phyloP scores from a whole-genome alignment of 1,140 invertebrate genomes.

The Glossosoma conforme region DNA sequence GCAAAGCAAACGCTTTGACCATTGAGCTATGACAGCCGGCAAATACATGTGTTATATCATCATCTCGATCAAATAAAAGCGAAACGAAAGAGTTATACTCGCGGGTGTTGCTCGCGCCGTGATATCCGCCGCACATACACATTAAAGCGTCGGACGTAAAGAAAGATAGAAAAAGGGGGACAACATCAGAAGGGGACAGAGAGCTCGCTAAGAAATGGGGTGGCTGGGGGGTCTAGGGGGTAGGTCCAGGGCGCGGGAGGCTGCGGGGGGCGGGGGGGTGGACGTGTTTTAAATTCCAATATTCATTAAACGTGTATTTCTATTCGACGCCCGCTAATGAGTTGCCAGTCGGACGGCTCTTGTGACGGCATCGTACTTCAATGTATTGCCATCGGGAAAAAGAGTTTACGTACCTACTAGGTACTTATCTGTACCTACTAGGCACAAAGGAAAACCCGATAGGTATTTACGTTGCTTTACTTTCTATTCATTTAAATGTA shows the following conservation, averaged over 20 bases:
- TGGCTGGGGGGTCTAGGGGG: slow-evolving; percentile 4
- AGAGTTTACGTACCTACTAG: slow-evolving; percentile 28
- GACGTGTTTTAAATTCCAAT: slow-evolving; percentile 34
- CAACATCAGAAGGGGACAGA: slow-evolving; percentile 33
- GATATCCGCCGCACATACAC: slow-evolving; percentile 26
- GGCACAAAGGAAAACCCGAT: too few relatives aligned
- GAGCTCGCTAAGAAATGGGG: slow-evolving; percentile 29
- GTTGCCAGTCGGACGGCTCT: slow-evolving; percentile 31
- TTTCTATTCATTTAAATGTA: too few relatives aligned
- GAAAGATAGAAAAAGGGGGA: slow-evolving; percentile 34
- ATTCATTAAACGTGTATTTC: slow-evolving; percentile 34
- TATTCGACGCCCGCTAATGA: slow-evolving; percentile 33
- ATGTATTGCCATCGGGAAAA: slow-evolving; percentile 23
- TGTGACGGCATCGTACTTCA: slow-evolving; percentile 21
- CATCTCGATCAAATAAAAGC: too few relatives aligned
- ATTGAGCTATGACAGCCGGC: too few relatives aligned
- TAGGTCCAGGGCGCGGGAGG: slow-evolving; percentile 9
- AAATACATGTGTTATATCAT: too few relatives aligned
- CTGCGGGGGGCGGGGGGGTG: slow-evolving; percentile 18
- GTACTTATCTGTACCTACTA: too few relatives aligned
- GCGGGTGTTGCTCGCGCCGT: slow-evolving; percentile 22
- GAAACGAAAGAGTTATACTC: too few relatives aligned
- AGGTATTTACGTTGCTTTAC: too few relatives aligned
- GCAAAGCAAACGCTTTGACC: too few relatives aligned
- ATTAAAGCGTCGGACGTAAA: slow-evolving; percentile 32